Conservation (phyloP, 2,888 invertebrate species). For the Sthenelais limicola region DNA sequence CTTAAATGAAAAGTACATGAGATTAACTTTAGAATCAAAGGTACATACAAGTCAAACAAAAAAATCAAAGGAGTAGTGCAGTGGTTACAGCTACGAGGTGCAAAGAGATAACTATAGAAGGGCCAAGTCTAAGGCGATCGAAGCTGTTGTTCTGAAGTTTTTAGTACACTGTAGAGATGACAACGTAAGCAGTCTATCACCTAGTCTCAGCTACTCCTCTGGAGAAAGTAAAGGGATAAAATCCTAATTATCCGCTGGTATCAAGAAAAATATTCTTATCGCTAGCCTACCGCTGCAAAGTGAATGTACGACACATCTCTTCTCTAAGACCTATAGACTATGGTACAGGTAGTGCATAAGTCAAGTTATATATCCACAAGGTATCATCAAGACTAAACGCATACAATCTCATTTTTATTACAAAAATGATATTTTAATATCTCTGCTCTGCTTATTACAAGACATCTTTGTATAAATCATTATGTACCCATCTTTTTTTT, state of each 20-base stretch:
- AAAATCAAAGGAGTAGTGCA: slow-evolving; percentile 31
- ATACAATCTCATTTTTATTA: slow-evolving; percentile 44
- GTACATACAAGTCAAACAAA: slow-evolving; percentile 45
- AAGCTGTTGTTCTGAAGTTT: slow-evolving; percentile 35
- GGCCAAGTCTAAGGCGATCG: slow-evolving; percentile 26
- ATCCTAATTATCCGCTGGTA: slow-evolving; percentile 15
- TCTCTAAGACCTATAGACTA: slow-evolving; percentile 22
- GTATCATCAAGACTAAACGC: slow-evolving; percentile 39
- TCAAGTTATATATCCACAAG: slow-evolving; percentile 35
- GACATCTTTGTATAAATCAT: slow-evolving; percentile 41
- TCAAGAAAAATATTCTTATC: slow-evolving; percentile 29
- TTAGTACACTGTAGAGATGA: slow-evolving; percentile 31
- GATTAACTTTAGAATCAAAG: slow-evolving; percentile 42
- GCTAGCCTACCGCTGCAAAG: slow-evolving; percentile 37
- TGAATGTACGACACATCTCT: slow-evolving; percentile 14
- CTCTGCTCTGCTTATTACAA: slow-evolving; percentile 42
- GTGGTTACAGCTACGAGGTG: slow-evolving; percentile 40
- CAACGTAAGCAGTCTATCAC: slow-evolving; percentile 12
- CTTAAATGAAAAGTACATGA: slow-evolving; percentile 44
- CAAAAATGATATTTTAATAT: slow-evolving; percentile 46
- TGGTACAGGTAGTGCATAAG: slow-evolving; percentile 20
- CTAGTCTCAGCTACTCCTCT: slow-evolving; percentile 28
- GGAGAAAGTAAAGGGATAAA: slow-evolving; percentile 17
- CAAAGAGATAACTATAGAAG: slow-evolving; percentile 27
- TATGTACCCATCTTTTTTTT: slow-evolving; percentile 38